Base-by-base conservation (phyloP, 2,113 vertebrate species). In the Globicephala melas region DNA sequence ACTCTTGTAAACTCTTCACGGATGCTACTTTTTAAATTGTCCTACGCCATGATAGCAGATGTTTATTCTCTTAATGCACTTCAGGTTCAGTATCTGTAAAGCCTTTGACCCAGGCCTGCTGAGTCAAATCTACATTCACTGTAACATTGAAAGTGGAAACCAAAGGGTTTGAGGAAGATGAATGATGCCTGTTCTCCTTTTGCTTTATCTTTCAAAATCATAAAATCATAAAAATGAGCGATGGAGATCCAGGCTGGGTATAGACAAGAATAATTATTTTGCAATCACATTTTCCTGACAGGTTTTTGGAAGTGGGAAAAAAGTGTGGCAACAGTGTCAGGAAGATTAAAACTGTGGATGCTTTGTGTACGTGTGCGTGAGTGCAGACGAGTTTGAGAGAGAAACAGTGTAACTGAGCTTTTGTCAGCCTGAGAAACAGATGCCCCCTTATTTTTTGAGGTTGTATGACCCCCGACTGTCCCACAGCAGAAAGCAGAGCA, bases 21-120 rank as follows among this genome's bases (percentile, higher is more conserved):
- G 97, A 83, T 92, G 68, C 92, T 81, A 96, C 2, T 95, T 98
- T 97, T 89, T 31, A 44, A 84, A n/a, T 82, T 81, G 95, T 91
- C 85, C 96, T 96, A 15, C 85, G 73, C 96, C 95, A 6, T 71
- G 70, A 81, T 47, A 82, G 95, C 91, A 95, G 6, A 88, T 96
- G 26, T 95, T 92, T 97, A 95, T 96, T 98, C 96, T 98, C 89
- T 93, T 96, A 96, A 13, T 96, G 96, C 95, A 97, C 97, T 98
- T 98, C 98, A 98, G 98, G 97, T 97, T 98, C 93, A 79, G 97
- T 73, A 83, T 96, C 53, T 95, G n/a, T 96, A 97, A 97, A 97
- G 86, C 28, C 2, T 97, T 96, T 95, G 97, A 95, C 97, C 95
- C 80, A 89, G 97, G 84, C 92, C 5, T 15, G 38, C 92, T 84